Evolutionary conservation across 2,888 invertebrate species (phyloP), one percentile per base, ranked within the genome.

Genomic region (Agrochola circellaris): DNA sequence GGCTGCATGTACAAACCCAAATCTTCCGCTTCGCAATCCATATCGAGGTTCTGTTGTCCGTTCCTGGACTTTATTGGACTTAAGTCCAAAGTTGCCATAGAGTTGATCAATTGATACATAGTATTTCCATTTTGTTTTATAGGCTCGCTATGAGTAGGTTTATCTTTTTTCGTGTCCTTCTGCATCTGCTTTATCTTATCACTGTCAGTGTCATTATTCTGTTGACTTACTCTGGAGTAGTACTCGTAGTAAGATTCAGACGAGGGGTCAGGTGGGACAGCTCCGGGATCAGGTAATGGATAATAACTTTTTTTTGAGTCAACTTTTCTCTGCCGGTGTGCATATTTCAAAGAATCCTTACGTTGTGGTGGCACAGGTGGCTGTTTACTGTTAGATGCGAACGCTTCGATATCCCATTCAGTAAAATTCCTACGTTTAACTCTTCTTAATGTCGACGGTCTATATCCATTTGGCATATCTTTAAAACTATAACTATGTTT

Each of bases 401-500:
- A 95, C 2, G 94, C 90, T 85, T 97, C 97, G 64, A 97, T 96
- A 90, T 97, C 97, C 97, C 97, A 97, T 81, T 97, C 97, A 2
- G 96, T 96, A 85, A 97, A 97, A 88, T 97, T 97, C 82, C 97
- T 95, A 75, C 97, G 93, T 83, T 97, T 97, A 34, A 97, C 97
- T 77, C 97, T 94, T 87, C 96, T 95, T 79, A 97, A 88, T 1
- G 97, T 97, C 0, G 97, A 97, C 0, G 97, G 97, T 84, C 94
- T 97, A 88, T 97, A 97, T 34, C 97, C 97, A 91, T 97, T 97
- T 79, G 96, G 96, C 92, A 97, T 95, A 89, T 97, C 97, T 90
- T 97, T 97, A 85, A 97, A 97, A 91, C 97, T 97, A 89, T 95
- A 97, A 85, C 97, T 97, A 86, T 97, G 96, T 90, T 96, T 97